phyloP scores from a whole-genome alignment of 2,113 vertebrate species.

The Etheostoma spectabile region DNA sequence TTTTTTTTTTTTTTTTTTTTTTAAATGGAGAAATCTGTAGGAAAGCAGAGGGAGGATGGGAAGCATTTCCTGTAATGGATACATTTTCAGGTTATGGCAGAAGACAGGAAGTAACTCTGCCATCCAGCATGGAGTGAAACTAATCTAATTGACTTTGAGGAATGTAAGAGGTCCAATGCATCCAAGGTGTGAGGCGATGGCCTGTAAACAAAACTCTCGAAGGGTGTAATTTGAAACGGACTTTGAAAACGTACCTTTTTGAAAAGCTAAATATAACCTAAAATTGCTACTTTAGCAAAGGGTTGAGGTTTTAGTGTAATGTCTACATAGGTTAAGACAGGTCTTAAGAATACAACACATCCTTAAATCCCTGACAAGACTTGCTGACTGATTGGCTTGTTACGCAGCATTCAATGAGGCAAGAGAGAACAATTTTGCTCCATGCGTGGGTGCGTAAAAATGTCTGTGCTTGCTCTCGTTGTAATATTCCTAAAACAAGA shows the following conservation, averaged over 20 bases:
- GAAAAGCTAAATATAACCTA: conserved; percentile 37
- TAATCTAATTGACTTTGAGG: conserved; percentile 78
- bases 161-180: conserved; percentile 77
- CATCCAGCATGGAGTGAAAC: conserved; percentile 72
- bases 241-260: conserved; percentile 15
- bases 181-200: conserved; percentile 75
- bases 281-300: conserved; percentile 35
- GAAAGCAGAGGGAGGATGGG: conserved; percentile 55
- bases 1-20: conserved; percentile 18
- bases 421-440: neutral
- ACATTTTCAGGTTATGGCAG: conserved; percentile 62
- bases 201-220: conserved; percentile 67
- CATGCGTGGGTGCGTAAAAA: neutral
- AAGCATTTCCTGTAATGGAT: conserved; percentile 74
- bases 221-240: conserved; percentile 66
- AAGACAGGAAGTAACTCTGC: conserved; percentile 68
- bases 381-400: conserved; percentile 1
- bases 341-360: conserved; percentile 22
- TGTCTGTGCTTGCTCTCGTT: neutral
- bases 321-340: conserved; percentile 6
- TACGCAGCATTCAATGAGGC: neutral
- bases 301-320: conserved; percentile 15
- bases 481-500: neutral
- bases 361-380: conserved; percentile 13
- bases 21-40: conserved; percentile 35